A percentile compares a stretch with the other conserved stretches of the same genome.
phyloP scores from a whole-genome alignment of 2,113 vertebrate genomes.

The Delphinapterus leucas region DNA sequence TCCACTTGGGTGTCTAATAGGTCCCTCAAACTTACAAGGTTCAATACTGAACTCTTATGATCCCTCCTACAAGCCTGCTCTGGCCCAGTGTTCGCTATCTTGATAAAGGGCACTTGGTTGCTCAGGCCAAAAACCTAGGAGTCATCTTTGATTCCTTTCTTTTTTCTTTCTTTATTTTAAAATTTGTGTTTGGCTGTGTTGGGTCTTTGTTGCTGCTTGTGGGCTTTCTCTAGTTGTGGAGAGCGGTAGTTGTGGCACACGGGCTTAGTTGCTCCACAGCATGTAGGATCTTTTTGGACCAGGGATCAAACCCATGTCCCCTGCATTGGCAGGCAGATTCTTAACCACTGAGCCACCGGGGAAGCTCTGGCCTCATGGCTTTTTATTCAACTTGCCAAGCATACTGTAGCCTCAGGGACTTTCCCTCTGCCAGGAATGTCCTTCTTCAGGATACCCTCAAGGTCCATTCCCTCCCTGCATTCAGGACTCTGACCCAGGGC shows the following conservation, averaged over 20 bases:
- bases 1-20: not conserved
- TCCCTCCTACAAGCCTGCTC: not conserved
- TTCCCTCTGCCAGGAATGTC: not conserved
- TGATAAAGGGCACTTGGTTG: not conserved
- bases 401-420: not conserved
- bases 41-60: not conserved
- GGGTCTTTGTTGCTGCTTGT: too few relatives aligned
- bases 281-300: too few relatives aligned
- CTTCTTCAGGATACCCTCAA: not conserved
- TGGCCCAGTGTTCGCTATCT: not conserved
- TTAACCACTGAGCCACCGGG: too few relatives aligned
- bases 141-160: not conserved
- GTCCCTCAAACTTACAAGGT: not conserved
- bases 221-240: too few relatives aligned
- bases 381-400: not conserved
- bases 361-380: not conserved
- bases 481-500: not conserved
- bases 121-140: not conserved
- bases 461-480: not conserved
- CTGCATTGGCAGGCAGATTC: too few relatives aligned
- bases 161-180: too few relatives aligned
- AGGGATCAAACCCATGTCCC: too few relatives aligned
- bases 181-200: too few relatives aligned
- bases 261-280: too few relatives aligned
- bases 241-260: too few relatives aligned